phyloP scores from a whole-genome alignment of 2,797 vertebrate genomes.

The Artibeus jamaicensis region DNA sequence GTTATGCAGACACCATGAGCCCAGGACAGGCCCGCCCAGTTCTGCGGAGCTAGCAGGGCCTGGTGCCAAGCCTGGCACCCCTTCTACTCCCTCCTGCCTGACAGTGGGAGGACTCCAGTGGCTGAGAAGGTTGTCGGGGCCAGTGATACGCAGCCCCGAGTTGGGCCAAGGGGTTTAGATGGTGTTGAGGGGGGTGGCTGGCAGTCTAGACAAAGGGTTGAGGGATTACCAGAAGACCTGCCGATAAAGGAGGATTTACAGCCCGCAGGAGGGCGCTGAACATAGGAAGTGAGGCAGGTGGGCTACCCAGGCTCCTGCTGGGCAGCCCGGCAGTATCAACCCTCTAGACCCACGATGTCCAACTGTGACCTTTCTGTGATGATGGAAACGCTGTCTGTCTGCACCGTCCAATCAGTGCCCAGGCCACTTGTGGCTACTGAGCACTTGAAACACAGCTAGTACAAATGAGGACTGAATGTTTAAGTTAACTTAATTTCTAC shows the following conservation, averaged over 20 bases:
- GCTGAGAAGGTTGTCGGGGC: not conserved
- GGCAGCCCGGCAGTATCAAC: not conserved
- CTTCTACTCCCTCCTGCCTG: not conserved
- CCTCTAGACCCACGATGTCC: not conserved
- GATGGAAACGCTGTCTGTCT: not conserved
- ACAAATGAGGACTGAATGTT: not conserved
- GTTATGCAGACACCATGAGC: not conserved
- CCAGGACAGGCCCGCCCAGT: not conserved
- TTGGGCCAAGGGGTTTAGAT: fast-evolving
- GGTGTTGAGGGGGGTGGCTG: fast-evolving
- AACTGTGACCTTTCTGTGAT: not conserved
- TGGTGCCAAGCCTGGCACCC: not conserved
- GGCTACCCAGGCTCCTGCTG: not conserved
- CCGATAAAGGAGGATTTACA: fast-evolving
- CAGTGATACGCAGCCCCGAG: not conserved
- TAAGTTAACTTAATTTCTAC: not conserved
- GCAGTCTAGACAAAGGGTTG: not conserved
- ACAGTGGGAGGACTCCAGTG: not conserved
- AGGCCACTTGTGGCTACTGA: fast-evolving
- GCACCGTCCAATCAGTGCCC: no score
- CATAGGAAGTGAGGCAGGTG: fast-evolving
- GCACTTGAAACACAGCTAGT: not conserved
- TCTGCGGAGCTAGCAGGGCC: not conserved
- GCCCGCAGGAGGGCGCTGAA: fast-evolving
- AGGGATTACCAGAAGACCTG: not conserved